Percentiles rank a stretch among this genome's conserved stretches.
Evolutionary conservation across 2,797 vertebrate genomes (phyloP).

Genomic region (Gila robusta): DNA sequence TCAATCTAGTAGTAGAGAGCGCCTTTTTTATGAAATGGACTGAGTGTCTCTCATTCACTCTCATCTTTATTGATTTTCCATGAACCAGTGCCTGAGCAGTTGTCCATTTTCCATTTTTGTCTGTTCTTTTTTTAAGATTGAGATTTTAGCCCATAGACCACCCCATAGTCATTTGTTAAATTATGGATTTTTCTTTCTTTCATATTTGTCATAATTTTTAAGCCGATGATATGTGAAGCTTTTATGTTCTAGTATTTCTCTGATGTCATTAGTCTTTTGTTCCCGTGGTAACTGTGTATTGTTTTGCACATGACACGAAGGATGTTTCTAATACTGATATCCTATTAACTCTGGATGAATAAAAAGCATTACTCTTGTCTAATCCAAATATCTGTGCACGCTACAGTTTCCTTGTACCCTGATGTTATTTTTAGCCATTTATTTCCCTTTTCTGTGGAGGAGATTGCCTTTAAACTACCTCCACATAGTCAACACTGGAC

Average conservation of each 20-base stretch:
- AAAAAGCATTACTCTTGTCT: slow-evolving; percentile 75
- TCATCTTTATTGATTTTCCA: slow-evolving; percentile 44
- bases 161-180: slow-evolving; percentile 67
- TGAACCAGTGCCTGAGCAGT: slow-evolving; percentile 77
- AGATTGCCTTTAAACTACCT: slow-evolving; percentile 1
- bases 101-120: slow-evolving; percentile 56
- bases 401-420: not conserved
- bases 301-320: slow-evolving; percentile 65
- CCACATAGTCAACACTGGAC: not conserved
- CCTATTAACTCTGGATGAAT: slow-evolving; percentile 76
- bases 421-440: not conserved
- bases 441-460: not conserved
- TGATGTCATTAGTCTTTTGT: slow-evolving; percentile 62
- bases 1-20: slow-evolving; percentile 36
- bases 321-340: slow-evolving; percentile 69
- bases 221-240: slow-evolving; percentile 65
- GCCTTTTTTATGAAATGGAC: slow-evolving; percentile 34
- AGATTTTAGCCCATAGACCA: slow-evolving; percentile 70
- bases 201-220: slow-evolving; percentile 56
- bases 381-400: not conserved
- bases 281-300: slow-evolving; percentile 69
- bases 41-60: not conserved
- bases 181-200: slow-evolving; percentile 56
- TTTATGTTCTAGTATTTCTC: slow-evolving; percentile 57
- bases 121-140: slow-evolving; percentile 57